Evolutionary conservation across 2,113 vertebrate genomes (phyloP).

Genomic region (Galbula dea): DNA sequence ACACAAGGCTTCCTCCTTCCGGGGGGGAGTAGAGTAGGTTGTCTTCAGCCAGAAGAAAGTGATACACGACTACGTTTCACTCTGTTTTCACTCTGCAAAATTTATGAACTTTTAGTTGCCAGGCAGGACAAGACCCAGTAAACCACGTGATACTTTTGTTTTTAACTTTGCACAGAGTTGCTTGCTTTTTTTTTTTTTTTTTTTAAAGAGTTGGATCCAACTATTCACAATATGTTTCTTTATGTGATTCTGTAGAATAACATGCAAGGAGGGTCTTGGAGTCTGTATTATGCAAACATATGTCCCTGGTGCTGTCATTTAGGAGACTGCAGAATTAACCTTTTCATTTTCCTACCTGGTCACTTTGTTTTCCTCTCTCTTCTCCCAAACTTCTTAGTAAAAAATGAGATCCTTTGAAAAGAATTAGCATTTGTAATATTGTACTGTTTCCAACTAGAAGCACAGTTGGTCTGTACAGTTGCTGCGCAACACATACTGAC

Average conservation of each 20-base stretch:
- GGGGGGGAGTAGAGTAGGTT: neutral
- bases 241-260: neutral
- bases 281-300: neutral
- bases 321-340: neutral
- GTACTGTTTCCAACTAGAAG: neutral
- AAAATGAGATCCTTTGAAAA: neutral
- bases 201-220: neutral
- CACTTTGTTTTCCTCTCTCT: neutral
- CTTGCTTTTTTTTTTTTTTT: neutral
- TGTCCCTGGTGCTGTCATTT: neutral
- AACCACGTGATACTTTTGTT: neutral
- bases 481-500: neutral
- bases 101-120: neutral
- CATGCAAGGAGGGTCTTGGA: neutral
- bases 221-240: neutral
- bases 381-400: neutral
- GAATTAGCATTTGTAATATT: neutral
- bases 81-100: neutral
- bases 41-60: slow-evolving; percentile 16
- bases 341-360: neutral
- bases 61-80: neutral
- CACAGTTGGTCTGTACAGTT: neutral
- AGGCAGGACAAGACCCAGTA: neutral
- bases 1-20: neutral
- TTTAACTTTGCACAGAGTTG: neutral